Conservation (phyloP, 1,140 invertebrate genomes). For the Listronotus bonariensis region DNA sequence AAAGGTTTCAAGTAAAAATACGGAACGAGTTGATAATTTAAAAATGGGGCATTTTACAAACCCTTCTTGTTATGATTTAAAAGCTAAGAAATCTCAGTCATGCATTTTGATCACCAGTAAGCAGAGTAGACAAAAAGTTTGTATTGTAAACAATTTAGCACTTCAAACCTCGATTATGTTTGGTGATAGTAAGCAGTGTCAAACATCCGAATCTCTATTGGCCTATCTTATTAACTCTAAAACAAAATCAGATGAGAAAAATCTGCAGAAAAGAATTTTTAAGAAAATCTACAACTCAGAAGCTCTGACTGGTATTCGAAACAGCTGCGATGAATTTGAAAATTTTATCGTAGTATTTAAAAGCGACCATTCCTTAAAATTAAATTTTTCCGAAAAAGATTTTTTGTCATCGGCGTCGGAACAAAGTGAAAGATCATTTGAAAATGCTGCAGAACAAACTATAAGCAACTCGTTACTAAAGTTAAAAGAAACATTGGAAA, state of each 20-base stretch:
- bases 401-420: neutral
- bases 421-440: neutral
- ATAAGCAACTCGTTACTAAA: conserved; percentile 12
- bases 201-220: conserved; percentile 21
- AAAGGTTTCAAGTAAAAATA: neutral
- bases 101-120: neutral
- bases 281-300: neutral
- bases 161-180: conserved; percentile 23
- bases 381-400: neutral
- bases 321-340: conserved; percentile 18
- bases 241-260: neutral
- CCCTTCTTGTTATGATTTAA: conserved; percentile 5
- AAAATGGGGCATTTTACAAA: neutral
- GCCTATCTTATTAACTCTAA: neutral
- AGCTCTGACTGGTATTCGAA: conserved; percentile 1
- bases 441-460: neutral
- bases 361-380: conserved; percentile 9
- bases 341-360: conserved; percentile 12
- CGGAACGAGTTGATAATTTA: neutral
- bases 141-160: conserved; percentile 8
- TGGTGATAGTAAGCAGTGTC: conserved; percentile 8
- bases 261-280: conserved; percentile 4
- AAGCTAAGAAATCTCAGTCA: conserved; percentile 24
- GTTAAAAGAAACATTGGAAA: conserved; percentile 28
- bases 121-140: neutral